Evolutionary conservation across 2,113 vertebrate species (phyloP), one percentile per base, ranked within the genome.

Genomic region (Pelusios castaneus): DNA sequence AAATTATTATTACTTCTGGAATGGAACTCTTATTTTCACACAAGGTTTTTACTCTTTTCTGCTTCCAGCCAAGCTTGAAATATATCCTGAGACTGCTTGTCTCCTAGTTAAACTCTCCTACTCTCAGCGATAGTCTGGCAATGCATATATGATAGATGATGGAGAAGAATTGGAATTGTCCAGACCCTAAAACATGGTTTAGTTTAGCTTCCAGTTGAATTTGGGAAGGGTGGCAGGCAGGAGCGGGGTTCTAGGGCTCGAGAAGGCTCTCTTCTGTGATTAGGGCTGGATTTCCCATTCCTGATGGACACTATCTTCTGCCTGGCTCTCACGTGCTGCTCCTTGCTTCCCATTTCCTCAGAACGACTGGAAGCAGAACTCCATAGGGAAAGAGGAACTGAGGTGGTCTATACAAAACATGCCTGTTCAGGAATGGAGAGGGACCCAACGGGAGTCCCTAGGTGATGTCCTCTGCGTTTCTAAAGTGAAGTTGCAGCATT

Each of bases 401-500:
- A 97, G 98, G 27, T 99, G 98, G 96, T 99, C 98, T 0, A 95
- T 99, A 89, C 98, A 98, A 97, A 98, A 94, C 93, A 98, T 98
- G 81, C 98, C 98, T 4, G 98, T 99, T 89, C 98, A 96, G 10
- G 99, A 99, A 9, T 99, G 98, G 98, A 98, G 98, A 51, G 98
- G 98, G 0, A 99, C 98, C 2, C 98, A 99, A 93, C 91, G 98
- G 5, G 98, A 98, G 82, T 98, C 98, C 27, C 96, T 99, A 75
- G 98, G 99, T 0, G 84, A 97, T 3, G 98, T 99, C 96, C 94
- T 98, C 87, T 99, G 98, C 1, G 98, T 99, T 77, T 99, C 99
- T 1, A 99, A 98, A 98, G 99, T 99, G 83, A 98, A 97, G 88
- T 97, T 99, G 31, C 99, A 99, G 95, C 99, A 99, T 89, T 97